Base-by-base conservation (phyloP, 2,888 invertebrate genomes). In the Cotesia congregata region DNA sequence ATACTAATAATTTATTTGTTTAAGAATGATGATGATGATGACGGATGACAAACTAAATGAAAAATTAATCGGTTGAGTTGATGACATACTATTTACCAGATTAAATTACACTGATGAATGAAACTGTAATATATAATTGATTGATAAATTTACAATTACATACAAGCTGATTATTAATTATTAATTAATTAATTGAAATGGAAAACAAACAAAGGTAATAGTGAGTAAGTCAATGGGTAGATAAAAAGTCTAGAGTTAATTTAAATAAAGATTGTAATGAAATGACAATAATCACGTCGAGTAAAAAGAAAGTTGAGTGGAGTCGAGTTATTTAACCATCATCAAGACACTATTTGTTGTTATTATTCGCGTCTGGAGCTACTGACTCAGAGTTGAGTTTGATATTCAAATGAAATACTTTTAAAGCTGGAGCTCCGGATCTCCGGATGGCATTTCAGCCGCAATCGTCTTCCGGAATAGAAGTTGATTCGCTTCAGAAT, bases 401-500 rank as follows among this genome's bases (percentile, higher is more conserved):
- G 75, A 71, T 75, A 71, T 75, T 74, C 60, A 71, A 67, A 74
- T 67, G 75, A 61, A 72, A 71, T 75, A 67, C 77, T 72, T 67
- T 67, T 20, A 65, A 72, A 74, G 75, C 75, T 72, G 61, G 62
- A 62, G 70, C 41, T 71, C 67, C 41, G 62, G 20, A 74, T 74
- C 64, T 67, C 59, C 73, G 38, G 60, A 70, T 38, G 70, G 20
- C 64, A 38, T 68, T 75, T 70, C 69, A 70, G 70, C 70, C 64
- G 64, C 75, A 70, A 75, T 75, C 69, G 75, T 61, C 75, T 75
- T 64, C 64, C 75, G 70, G 75, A 30, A 30, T 30, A 30, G 30
- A 62, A 75, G 75, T 70, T 75, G 69, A 75, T 75, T 75, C 75
- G 69, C 64, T 69, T 50, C 61, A 64, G 50, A 75, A 75, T 65